Evolutionary conservation across 2,888 invertebrate genomes (phyloP).

Genomic region (Lithophane ornitopus): DNA sequence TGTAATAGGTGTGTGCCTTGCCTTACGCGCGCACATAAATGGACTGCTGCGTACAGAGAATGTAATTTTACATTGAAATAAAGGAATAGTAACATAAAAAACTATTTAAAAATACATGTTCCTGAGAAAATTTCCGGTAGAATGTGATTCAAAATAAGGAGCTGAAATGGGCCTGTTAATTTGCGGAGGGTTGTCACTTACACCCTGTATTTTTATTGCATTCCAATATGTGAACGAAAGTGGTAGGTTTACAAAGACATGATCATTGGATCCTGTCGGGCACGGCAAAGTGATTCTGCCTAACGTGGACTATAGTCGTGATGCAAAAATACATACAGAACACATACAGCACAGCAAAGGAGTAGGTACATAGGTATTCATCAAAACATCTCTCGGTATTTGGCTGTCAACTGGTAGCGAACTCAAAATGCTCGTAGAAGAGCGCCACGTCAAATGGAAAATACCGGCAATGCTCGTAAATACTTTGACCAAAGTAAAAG

Average conservation of each 20-base stretch:
- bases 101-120: too few relatives aligned
- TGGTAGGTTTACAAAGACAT: not conserved
- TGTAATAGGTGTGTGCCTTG: not conserved
- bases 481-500: slow-evolving; percentile 27
- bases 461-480: slow-evolving; percentile 1
- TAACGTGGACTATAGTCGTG: too few relatives aligned
- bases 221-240: not conserved
- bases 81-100: too few relatives aligned
- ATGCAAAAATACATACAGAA: not conserved
- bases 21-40: too few relatives aligned
- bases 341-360: not conserved
- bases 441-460: slow-evolving; percentile 11
- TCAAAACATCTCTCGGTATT: slow-evolving; percentile 1
- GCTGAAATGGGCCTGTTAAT: too few relatives aligned
- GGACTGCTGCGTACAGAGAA: too few relatives aligned
- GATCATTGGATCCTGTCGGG: not conserved
- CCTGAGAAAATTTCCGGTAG: too few relatives aligned
- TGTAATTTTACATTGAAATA: too few relatives aligned
- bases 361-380: not conserved
- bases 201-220: too few relatives aligned
- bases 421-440: slow-evolving; percentile 9
- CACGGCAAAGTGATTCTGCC: not conserved
- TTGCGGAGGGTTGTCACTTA: too few relatives aligned
- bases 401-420: not conserved
- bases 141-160: too few relatives aligned